phyloP scores from a whole-genome alignment of 2,113 vertebrate genomes.

The Mesocricetus auratus region DNA sequence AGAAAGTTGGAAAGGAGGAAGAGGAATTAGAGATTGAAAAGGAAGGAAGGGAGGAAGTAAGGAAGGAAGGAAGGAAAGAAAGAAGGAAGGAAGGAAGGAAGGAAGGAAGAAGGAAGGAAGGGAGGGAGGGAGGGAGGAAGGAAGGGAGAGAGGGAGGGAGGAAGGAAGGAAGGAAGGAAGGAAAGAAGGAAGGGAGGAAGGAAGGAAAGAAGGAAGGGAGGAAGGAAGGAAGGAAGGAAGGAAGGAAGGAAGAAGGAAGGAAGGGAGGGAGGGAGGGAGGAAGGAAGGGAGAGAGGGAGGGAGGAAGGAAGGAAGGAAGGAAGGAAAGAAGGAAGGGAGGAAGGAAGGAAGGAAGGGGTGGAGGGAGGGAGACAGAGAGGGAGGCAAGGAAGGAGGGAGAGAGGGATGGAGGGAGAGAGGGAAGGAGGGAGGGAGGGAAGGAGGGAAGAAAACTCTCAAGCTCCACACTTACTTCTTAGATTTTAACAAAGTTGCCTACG shows the following conservation, averaged over 20 bases:
- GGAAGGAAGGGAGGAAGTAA: background rate
- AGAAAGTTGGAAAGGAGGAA: background rate
- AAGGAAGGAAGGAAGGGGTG: fast-evolving
- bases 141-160: no score
- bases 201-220: background rate
- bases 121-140: no score
- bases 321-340: background rate
- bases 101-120: background rate
- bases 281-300: background rate
- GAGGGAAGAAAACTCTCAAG: background rate
- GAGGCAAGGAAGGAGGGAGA: no score
- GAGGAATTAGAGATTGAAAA: background rate
- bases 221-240: background rate
- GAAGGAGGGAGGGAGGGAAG: fast-evolving
- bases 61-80: background rate
- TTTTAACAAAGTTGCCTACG: background rate
- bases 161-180: background rate
- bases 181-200: fast-evolving
- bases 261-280: background rate
- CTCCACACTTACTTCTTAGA: background rate
- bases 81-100: background rate
- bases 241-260: no score
- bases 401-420: background rate
- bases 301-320: background rate
- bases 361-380: background rate